Conservation (phyloP, 2,888 invertebrate genomes). For the Punctoribates punctum region DNA sequence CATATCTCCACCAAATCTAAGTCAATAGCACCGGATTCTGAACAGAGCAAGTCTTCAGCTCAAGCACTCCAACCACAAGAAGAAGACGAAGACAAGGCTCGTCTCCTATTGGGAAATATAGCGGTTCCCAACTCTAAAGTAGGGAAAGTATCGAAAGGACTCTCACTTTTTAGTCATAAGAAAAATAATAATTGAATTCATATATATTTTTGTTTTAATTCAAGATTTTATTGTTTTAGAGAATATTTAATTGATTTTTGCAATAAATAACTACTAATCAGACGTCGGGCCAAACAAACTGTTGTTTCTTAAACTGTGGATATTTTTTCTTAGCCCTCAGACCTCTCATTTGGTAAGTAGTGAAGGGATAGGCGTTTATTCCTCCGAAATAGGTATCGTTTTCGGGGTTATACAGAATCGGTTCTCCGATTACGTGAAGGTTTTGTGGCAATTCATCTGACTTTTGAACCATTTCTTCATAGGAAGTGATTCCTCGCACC, state of each 20-base stretch:
- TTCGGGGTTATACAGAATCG: conserved; percentile 76
- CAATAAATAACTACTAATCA: conserved; percentile 8
- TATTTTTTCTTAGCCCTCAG: conserved; percentile 44
- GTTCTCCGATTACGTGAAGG: conserved; percentile 75
- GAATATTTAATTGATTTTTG: neutral
- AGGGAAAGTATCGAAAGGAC: conserved; percentile 15
- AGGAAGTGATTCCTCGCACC: conserved; percentile 67
- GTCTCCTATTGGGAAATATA: conserved; percentile 41
- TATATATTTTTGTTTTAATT: conserved; percentile 2
- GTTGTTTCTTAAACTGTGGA: conserved; percentile 14
- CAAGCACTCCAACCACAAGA: neutral
- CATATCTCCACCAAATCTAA: conserved; percentile 39
- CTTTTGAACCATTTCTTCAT: conserved; percentile 61
- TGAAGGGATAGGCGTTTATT: conserved; percentile 73
- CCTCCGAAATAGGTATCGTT: conserved; percentile 69
- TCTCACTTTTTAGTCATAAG: conserved; percentile 38
- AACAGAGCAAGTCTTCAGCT: conserved; percentile 20
- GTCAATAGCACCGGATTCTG: neutral
- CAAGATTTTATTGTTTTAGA: neutral
- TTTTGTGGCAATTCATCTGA: conserved; percentile 77
- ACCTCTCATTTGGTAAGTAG: conserved; percentile 21
- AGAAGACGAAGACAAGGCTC: conserved; percentile 44
- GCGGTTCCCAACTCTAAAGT: conserved; percentile 37
- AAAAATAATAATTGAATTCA: neutral
- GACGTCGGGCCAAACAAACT: conserved; percentile 42